Base-by-base conservation (phyloP, 2,888 invertebrate species). In the Coleophora flavipennella region DNA sequence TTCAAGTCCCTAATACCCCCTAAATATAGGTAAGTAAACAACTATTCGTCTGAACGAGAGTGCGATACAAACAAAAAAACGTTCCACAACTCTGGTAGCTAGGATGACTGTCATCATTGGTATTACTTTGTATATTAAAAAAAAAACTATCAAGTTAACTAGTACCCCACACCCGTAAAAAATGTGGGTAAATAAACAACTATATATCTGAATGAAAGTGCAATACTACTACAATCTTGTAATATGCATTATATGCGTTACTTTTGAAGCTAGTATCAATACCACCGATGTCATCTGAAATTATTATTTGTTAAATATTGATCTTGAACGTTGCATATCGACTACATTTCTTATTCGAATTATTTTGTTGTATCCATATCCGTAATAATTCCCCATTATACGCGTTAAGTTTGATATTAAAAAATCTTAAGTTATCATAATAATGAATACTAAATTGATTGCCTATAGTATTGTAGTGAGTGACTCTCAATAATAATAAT, bases 281-380 rank as follows among this genome's bases (percentile, higher is more conserved):
- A 80, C 83, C 83, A 81, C 83, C 83, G 81, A 79, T 73, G 76
- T 76, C 78, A 77, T 67, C 62, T 72, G 67, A 73, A 71, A 64
- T 64, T 71, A 57, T 55, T 67, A 67, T 61, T 61, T 55, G 59
- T 58, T 62, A 60, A 62, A 59, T 55, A 66, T 74, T 74, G 73
- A 80, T 76, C 74, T 77, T 71, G 62, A 83, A 84, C 81, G 80
- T 80, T 81, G 81, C 83, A 84, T 84, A 84, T 84, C 83, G 73
- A 75, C 71, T 74, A 83, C 79, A 84, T 81, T 78, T 83, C 80
- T 78, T 67, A 72, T 73, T 78, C 73, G 74, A 74, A 76, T 72
- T 69, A 74, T 72, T 81, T 76, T 70, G 67, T 80, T 77, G 60
- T 72, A 72, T 72, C 71, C 78, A 75, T 78, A 77, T 76, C 75